These are phyloP conservation scores for Clytia hemisphaerica DNA, from an alignment of 30 jellyfish, hydroid and myxozoan species.

Conservation along the genomic window DNA sequence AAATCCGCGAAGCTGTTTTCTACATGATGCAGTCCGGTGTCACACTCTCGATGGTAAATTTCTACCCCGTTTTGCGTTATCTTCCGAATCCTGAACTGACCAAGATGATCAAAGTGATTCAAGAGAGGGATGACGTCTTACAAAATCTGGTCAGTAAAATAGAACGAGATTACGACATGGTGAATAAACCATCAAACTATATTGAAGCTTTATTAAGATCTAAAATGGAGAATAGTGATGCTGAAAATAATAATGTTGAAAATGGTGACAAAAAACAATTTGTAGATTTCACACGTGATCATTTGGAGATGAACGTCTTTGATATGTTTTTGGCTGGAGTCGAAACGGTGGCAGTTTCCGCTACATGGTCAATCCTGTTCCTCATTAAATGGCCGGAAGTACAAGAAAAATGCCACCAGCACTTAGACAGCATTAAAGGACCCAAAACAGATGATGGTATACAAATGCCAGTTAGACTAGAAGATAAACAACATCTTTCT, in stretches of 20 bases:
- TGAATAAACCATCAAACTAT: background rate
- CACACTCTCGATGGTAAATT: constrained; percentile 15
- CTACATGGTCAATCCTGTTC: background rate
- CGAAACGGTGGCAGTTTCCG: background rate
- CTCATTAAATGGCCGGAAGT: constrained; percentile 13
- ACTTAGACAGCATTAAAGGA: background rate
- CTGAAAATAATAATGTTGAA: no score
- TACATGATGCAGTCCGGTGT: constrained; percentile 28
- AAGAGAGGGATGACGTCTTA: constrained; percentile 8
- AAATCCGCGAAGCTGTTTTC: background rate
- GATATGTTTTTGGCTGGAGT: constrained; percentile 20
- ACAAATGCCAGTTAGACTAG: background rate
- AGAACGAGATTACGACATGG: background rate
- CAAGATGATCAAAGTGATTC: constrained; percentile 1
- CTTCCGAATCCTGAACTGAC: constrained; percentile 2
- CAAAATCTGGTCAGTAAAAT: background rate
- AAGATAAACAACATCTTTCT: background rate
- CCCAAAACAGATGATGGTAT: background rate
- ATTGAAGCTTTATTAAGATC: constrained; percentile 1
- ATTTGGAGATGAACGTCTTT: constrained; percentile 3
- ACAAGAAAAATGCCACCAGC: background rate
- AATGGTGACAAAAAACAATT: background rate
- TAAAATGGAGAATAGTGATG: background rate
- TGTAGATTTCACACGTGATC: background rate
- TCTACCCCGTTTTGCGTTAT: constrained; percentile 2